phyloP scores from a whole-genome alignment of 30 jellyfish, hydroid and myxozoan species.

The Hydra vulgaris region DNA sequence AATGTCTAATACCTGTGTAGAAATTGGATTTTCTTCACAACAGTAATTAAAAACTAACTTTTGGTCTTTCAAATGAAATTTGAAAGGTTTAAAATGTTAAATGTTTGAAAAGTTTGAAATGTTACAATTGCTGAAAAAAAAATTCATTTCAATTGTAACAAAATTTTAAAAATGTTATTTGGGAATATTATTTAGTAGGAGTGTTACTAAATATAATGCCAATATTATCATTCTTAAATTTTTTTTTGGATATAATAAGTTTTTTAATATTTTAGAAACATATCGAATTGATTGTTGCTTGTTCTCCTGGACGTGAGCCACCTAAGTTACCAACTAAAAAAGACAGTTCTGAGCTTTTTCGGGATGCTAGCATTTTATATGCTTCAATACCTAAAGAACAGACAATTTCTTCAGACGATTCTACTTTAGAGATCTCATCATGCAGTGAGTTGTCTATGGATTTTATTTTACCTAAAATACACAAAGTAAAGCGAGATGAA shows the following conservation, averaged over 20 bases:
- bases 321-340: slow-evolving; percentile 44
- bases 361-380: background rate
- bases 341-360: slow-evolving; percentile 5
- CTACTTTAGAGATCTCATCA: slow-evolving; percentile 2
- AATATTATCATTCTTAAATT: background rate
- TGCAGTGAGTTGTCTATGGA: slow-evolving; percentile 1
- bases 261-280: slow-evolving; percentile 29
- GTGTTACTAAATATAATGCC: too few species aligned
- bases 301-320: slow-evolving; percentile 83
- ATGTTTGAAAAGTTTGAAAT: too few species aligned
- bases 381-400: background rate
- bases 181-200: too few species aligned
- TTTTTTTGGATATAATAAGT: background rate
- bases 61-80: too few species aligned
- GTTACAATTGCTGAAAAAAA: too few species aligned
- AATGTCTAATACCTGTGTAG: too few species aligned
- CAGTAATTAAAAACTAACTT: too few species aligned
- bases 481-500: background rate
- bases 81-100: too few species aligned
- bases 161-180: too few species aligned
- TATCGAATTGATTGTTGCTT: slow-evolving; percentile 76
- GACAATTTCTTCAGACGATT: background rate
- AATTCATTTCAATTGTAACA: too few species aligned
- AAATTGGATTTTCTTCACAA: too few species aligned
- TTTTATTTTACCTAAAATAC: background rate